These are phyloP conservation scores for Eurystomus gularis DNA, from an alignment of 2,113 vertebrate species.

Conservation along the genomic window DNA sequence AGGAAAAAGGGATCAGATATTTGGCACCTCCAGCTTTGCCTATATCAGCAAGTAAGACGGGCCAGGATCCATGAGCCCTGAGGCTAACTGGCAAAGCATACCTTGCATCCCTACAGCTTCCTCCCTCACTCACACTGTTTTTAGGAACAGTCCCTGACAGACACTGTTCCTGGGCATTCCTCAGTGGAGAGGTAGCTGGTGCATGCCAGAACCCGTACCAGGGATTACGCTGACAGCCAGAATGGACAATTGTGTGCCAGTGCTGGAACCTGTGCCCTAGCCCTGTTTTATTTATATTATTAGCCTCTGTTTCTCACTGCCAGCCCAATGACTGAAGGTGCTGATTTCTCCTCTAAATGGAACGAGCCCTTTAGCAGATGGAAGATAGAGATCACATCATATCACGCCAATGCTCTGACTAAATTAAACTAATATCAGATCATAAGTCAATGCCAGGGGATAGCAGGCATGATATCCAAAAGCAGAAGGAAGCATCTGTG, in stretches of 20 bases:
- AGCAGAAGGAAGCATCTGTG: neutral
- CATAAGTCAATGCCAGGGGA: neutral
- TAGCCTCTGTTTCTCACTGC: neutral
- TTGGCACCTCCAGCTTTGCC: neutral
- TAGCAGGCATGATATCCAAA: neutral
- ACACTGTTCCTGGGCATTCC: neutral
- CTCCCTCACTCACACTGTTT: fast-evolving
- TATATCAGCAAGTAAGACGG: fast-evolving
- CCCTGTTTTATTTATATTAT: neutral
- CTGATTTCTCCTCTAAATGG: neutral
- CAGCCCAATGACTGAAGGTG: neutral
- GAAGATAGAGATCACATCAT: neutral
- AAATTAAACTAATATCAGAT: neutral
- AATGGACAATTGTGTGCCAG: neutral
- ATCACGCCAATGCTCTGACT: neutral
- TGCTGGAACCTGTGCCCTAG: neutral
- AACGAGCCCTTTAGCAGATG: neutral
- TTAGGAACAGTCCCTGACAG: neutral
- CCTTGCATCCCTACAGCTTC: neutral
- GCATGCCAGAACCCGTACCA: neutral
- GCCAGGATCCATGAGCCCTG: neutral
- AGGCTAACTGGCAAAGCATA: neutral
- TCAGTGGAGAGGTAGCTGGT: neutral
- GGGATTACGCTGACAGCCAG: neutral
- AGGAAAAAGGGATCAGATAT: neutral